These are phyloP conservation scores for Rhopalosiphum nymphaeae DNA, from an alignment of 2,888 invertebrate genomes.

Conservation along the genomic window DNA sequence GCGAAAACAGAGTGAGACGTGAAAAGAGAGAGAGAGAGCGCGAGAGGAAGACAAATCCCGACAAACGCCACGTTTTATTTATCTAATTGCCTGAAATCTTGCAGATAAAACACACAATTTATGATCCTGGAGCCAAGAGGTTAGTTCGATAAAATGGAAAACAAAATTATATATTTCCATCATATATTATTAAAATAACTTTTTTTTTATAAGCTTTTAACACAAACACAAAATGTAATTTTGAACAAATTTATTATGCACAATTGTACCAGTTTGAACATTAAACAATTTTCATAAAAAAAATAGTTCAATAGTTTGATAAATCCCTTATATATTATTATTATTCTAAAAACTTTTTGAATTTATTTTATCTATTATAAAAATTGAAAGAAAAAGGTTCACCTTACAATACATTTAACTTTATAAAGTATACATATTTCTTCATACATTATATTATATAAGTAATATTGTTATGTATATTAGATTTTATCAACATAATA, in stretches of 20 bases:
- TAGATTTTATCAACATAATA: neutral
- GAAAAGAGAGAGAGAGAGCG: too few species aligned
- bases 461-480: neutral
- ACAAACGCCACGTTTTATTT: conserved; percentile 63
- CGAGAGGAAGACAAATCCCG: conserved; percentile 54
- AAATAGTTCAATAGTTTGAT: neutral
- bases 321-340: neutral
- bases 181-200: conserved; percentile 21
- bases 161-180: conserved; percentile 38
- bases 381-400: conserved; percentile 3
- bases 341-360: conserved; percentile 33
- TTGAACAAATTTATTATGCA: conserved; percentile 17
- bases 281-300: conserved; percentile 27
- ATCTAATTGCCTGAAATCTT: conserved; percentile 64
- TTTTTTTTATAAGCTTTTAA: conserved; percentile 18
- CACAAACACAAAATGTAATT: conserved; percentile 35
- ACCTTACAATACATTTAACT: neutral
- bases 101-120: conserved; percentile 56
- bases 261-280: conserved; percentile 12
- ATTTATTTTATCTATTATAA: conserved; percentile 16
- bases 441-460: neutral
- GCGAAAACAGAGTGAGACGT: neutral
- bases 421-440: neutral
- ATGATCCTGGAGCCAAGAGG: conserved; percentile 36
- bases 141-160: conserved; percentile 44